phyloP scores from a whole-genome alignment of 2,797 vertebrate species.

The Hypotaenidia philippensis region DNA sequence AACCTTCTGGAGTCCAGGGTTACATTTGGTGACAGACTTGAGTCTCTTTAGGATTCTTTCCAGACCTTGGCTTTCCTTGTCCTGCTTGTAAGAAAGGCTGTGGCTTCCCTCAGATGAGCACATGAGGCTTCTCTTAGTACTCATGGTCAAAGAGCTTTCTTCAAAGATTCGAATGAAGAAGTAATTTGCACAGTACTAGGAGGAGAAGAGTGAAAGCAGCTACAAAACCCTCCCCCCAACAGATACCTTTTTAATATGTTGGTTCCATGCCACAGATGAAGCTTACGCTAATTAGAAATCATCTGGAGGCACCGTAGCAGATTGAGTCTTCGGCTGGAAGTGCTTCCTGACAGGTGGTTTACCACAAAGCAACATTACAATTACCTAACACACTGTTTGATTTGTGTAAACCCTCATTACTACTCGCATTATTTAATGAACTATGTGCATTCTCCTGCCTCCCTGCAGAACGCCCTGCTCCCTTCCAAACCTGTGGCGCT shows the following conservation, averaged over 20 bases:
- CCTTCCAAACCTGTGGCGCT: neutral
- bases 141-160: neutral
- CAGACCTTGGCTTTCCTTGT: neutral
- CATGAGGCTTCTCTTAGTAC: neutral
- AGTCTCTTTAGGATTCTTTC: neutral
- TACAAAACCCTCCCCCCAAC: neutral
- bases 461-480: conserved; percentile 39
- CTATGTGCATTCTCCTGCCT: conserved; percentile 63
- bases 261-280: conserved; percentile 64
- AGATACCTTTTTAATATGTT: conserved; percentile 29
- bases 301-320: conserved; percentile 76
- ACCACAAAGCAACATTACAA: conserved; percentile 77
- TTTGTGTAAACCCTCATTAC: conserved; percentile 79
- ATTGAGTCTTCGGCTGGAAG: conserved; percentile 77
- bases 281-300: conserved; percentile 79
- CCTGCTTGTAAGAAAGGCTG: neutral
- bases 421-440: conserved; percentile 80
- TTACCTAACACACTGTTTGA: conserved; percentile 79
- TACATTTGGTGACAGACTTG: neutral
- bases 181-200: conserved; percentile 4
- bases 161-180: conserved; percentile 23
- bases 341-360: conserved; percentile 79
- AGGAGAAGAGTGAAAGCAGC: neutral
- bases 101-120: neutral
- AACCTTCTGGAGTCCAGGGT: neutral